These are phyloP conservation scores for Hystrix brachyura DNA, from an alignment of 2,113 vertebrate genomes.

Conservation along the genomic window DNA sequence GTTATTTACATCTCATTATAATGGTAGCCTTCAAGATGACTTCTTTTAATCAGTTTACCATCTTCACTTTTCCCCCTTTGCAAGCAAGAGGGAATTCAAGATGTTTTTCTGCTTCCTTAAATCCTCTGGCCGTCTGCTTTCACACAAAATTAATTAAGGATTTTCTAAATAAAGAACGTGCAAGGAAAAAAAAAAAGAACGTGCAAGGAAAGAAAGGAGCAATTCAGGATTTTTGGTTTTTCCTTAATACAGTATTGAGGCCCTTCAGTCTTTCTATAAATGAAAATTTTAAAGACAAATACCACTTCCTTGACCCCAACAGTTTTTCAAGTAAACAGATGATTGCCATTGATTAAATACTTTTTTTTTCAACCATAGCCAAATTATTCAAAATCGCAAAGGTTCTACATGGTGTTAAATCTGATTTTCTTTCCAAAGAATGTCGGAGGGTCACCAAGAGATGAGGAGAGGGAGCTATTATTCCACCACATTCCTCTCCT, in stretches of 20 bases:
- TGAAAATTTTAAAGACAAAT: conserved; percentile 74
- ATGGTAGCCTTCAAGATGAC: conserved; percentile 27
- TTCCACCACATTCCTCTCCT: conserved; percentile 87
- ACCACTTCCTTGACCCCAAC: background rate
- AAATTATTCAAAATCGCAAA: conserved; percentile 81
- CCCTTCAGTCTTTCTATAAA: conserved; percentile 58
- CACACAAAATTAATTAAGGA: conserved; percentile 84
- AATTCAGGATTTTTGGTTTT: conserved; percentile 62
- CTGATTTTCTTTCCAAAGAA: conserved; percentile 83
- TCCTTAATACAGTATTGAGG: conserved; percentile 46
- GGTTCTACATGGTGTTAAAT: conserved; percentile 79
- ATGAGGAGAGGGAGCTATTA: conserved; percentile 81
- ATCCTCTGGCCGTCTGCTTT: conserved; percentile 78
- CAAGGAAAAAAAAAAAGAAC: conserved; percentile 67
- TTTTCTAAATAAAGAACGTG: conserved; percentile 79
- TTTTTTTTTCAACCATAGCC: conserved; percentile 77
- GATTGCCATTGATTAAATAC: conserved; percentile 74
- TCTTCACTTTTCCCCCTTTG: conserved; percentile 67
- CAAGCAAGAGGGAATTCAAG: conserved; percentile 73
- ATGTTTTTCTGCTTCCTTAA: conserved; percentile 79
- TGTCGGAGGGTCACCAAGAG: conserved; percentile 78
- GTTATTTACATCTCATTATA: conserved; percentile 79
- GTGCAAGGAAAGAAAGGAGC: conserved; percentile 71
- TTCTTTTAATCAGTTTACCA: conserved; percentile 78
- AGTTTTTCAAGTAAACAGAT: conserved; percentile 80